Base-by-base conservation (phyloP, 2,888 invertebrate species). In the Temnothorax rugatulus region DNA sequence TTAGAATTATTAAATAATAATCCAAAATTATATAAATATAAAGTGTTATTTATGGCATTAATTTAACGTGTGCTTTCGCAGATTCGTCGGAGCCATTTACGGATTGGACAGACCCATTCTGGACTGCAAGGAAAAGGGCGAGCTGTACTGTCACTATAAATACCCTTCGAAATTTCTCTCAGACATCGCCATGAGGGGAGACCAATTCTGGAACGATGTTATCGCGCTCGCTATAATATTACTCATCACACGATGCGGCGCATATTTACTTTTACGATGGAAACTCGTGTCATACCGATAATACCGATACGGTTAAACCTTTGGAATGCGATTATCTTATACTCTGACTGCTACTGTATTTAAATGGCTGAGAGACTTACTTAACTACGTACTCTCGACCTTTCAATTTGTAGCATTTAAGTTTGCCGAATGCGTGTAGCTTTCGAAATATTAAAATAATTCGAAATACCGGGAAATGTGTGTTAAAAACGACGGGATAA, bases 201-300 rank as follows among this genome's bases (percentile, higher is more conserved):
- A 98, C 93, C 97, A 97, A 94, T 98, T 98, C 94, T 97, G 97
- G 96, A 97, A 97, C 91, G 98, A 99, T 93, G 96, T 98, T 41
- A 95, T 96, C 29, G 98, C 97, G 0, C 96, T 99, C 29, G 9
- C 96, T 44, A 92, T 96, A 38, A 97, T 97, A 89, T 95, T 98
- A 63, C 88, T 98, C 50, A 89, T 97, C 15, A 95, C 97, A 21
- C 96, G 98, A 91, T 94, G 96, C 18, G 93, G 95, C 0, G 97
- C 98, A 0, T 98, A 97, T 94, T 92, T 97, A 13, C 96, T 98
- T 59, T 96, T 99, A 38, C 97, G 97, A 92, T 97, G 97, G 96
- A 98, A 97, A 94, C 96, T 98, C 9, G 96, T 96, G 81, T 95
- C 97, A 4, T 95, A 97, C 47, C 96, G 97, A 95, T 97, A 96